Evolutionary conservation across 2,797 vertebrate genomes (phyloP), one percentile per base, ranked within the genome.

Genomic region (Triplophysa bombifrons): DNA sequence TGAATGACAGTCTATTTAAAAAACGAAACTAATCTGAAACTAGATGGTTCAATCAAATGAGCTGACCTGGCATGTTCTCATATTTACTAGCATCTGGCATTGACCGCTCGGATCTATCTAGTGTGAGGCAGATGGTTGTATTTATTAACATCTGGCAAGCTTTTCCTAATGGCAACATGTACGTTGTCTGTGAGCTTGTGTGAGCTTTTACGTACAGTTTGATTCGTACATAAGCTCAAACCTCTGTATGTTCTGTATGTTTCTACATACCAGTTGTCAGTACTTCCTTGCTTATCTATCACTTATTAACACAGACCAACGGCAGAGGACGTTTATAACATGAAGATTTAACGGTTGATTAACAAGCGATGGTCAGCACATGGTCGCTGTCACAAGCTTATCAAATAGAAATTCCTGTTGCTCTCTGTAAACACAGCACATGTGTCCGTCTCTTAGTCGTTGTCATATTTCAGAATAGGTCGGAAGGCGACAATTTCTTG

Each of bases 321-420:
- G 3, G 13, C 68, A 56, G 41, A 76, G 65, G 25, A 72, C n/a
- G 9, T 82, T 83, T 72, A 63, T 72, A 67, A 83, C 76, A 44
- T 56, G 67, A n/a, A 71, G 61, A 72, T 55, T 81, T 76, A 72
- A 80, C 63, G 69, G 66, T 76, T 80, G 67, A 75, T 82, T 74
- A 74, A 65, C 63, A 61, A 74, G 56, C 38, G 20, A 63, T 73
- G 67, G 72, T 48, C 27, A 77, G 72, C 78, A 72, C 82, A 83
- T 56, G 20, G 61, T 68, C 73, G 67, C 51, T 71, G 46, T 30
- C 61, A 74, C 19, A 11, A 69, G 5, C 50, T 27, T 50, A 66
- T 72, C 77, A 79, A 72, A 79, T 25, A 19, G 44, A 84, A 73
- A 85, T 84, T 82, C 80, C 82, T 58, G 20, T 51, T 75, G 60